Conservation (phyloP, 2,113 vertebrate species). For the Zingel zingel region DNA sequence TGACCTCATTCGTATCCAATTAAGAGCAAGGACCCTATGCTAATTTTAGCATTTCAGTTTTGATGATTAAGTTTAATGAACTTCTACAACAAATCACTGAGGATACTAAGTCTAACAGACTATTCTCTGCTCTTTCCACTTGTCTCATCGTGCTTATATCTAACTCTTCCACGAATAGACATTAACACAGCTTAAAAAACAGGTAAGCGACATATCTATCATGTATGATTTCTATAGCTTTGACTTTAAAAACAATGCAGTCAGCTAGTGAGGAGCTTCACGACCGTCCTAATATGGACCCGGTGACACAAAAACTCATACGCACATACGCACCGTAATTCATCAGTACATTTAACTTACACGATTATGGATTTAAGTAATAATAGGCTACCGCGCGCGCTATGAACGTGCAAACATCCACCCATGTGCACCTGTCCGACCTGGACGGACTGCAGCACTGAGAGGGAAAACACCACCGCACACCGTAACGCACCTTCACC, state of each 20-base stretch:
- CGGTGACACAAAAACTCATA: not conserved
- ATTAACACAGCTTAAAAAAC: not conserved
- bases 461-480: conserved; percentile 26
- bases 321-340: not conserved
- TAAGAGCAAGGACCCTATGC: not conserved
- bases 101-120: not conserved
- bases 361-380: too few relatives aligned
- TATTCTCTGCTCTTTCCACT: too few relatives aligned
- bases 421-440: conserved; percentile 69
- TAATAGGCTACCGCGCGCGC: not conserved
- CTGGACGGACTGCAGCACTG: conserved; percentile 69
- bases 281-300: not conserved
- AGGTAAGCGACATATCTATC: not conserved
- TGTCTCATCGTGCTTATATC: not conserved
- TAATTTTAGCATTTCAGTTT: not conserved
- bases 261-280: not conserved
- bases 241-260: not conserved
- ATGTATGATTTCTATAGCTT: not conserved
- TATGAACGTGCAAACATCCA: conserved; percentile 1
- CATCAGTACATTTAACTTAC: not conserved
- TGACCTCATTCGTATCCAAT: not conserved
- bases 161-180: not conserved
- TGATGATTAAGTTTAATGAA: not conserved
- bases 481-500: conserved; percentile 69
- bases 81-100: not conserved